Conservation (phyloP, 2,113 vertebrate genomes). For the Sinocyclocheilus grahami region DNA sequence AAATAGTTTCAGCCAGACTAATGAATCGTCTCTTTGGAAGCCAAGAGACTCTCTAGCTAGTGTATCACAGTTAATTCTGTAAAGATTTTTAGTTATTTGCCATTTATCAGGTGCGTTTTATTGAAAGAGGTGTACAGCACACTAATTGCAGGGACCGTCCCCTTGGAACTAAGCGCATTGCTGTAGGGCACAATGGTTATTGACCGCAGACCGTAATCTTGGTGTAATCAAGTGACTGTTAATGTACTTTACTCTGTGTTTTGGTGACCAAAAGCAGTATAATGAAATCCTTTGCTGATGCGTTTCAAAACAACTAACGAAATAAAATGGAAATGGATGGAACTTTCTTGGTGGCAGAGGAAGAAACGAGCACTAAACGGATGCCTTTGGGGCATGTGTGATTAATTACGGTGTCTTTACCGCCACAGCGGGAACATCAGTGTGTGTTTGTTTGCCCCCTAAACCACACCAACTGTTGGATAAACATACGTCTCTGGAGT, state of each 20-base stretch:
- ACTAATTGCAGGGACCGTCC: constrained; percentile 26
- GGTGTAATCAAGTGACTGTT: constrained; percentile 27
- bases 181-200: constrained; percentile 14
- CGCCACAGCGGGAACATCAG: background rate
- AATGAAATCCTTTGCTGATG: constrained; percentile 6
- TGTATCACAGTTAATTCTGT: constrained; percentile 21
- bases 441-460: constrained; percentile 28
- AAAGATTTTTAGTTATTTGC: constrained; percentile 29
- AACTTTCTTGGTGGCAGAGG: background rate
- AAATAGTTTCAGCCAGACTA: background rate
- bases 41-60: background rate
- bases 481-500: constrained; percentile 33
- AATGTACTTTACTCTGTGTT: constrained; percentile 14
- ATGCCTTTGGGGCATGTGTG: constrained; percentile 18
- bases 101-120: constrained; percentile 30
- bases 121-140: constrained; percentile 4
- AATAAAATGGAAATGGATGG: constrained; percentile 6
- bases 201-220: constrained; percentile 15
- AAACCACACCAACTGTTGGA: constrained; percentile 9
- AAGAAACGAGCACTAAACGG: background rate
- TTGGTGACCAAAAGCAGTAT: background rate
- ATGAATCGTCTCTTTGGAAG: constrained; percentile 3
- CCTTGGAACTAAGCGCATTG: background rate
- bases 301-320: background rate
- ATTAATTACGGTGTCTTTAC: constrained; percentile 20